A percentile compares a stretch with the other conserved stretches of the same genome.
Conservation (phyloP, 2,888 invertebrate species). For the Thecophora atra region DNA sequence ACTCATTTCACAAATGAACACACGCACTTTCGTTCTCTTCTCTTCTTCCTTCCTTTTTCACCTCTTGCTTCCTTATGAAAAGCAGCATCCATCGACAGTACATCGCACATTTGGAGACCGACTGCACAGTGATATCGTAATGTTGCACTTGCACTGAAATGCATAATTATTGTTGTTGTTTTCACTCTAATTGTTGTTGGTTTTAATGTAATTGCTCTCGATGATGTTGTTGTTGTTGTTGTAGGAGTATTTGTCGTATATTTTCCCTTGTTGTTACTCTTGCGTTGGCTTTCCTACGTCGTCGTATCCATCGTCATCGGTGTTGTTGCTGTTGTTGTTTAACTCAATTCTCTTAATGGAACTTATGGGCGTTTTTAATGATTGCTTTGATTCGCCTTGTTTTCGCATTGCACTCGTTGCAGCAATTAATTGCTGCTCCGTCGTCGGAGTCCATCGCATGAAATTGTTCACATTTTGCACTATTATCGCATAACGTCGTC, state of each 20-base stretch:
- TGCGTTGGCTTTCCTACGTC: background rate
- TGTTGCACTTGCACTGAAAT: background rate
- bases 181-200: background rate
- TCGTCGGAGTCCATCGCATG: background rate
- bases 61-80: background rate
- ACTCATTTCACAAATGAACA: conserved; percentile 4
- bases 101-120: too few species aligned
- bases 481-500: background rate
- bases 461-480: background rate
- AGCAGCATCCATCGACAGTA: background rate
- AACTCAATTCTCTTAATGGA: conserved; percentile 41
- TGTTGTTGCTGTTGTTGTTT: conserved; percentile 21
- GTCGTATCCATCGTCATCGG: conserved; percentile 9
- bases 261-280: conserved; percentile 21
- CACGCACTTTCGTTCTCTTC: background rate
- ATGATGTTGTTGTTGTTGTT: conserved; percentile 16
- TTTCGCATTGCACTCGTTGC: conserved; percentile 11
- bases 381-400: conserved; percentile 43
- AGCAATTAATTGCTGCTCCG: conserved; percentile 11
- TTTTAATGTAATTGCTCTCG: background rate
- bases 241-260: background rate
- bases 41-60: too few species aligned
- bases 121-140: background rate
- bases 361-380: conserved; percentile 49
- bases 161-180: background rate